A percentile compares a stretch with the other conserved stretches of the same genome.
phyloP scores from a whole-genome alignment of 1,140 invertebrate species.

The Eriosoma lanigerum region DNA sequence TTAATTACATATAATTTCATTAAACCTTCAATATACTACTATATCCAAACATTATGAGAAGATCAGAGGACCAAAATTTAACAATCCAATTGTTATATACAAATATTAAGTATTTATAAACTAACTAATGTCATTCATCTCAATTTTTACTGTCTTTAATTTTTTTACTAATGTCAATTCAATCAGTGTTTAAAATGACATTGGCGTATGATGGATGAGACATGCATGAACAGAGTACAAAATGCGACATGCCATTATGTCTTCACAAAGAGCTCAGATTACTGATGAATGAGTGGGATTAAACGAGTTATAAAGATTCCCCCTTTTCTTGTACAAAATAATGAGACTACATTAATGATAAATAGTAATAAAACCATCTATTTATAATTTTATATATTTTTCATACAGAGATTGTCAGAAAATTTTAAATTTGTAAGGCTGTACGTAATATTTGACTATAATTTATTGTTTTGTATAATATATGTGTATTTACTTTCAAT shows the following conservation, averaged over 20 bases:
- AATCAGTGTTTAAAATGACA: conserved; percentile 19
- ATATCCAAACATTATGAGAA: no score
- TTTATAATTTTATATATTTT: neutral
- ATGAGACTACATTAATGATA: neutral
- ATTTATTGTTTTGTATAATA: neutral
- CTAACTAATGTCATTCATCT: no score
- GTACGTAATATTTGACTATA: neutral
- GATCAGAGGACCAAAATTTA: no score
- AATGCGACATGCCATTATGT: neutral
- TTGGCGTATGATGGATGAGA: neutral
- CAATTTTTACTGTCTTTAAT: no score
- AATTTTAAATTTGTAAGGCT: neutral
- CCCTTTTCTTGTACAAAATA: neutral
- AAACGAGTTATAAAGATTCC: conserved; percentile 11
- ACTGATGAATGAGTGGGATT: conserved; percentile 31
- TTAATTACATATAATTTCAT: no score
- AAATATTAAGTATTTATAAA: no score
- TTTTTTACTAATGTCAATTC: neutral
- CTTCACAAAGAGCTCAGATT: neutral
- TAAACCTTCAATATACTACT: no score
- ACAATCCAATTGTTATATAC: no score
- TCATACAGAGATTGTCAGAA: no score
- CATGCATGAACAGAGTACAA: neutral
- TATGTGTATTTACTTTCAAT: neutral
- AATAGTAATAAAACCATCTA: conserved; percentile 21